Evolutionary conservation across 2,888 invertebrate genomes (phyloP), one percentile per base, ranked within the genome.

Genomic region (Eudasyphora cyanicolor): DNA sequence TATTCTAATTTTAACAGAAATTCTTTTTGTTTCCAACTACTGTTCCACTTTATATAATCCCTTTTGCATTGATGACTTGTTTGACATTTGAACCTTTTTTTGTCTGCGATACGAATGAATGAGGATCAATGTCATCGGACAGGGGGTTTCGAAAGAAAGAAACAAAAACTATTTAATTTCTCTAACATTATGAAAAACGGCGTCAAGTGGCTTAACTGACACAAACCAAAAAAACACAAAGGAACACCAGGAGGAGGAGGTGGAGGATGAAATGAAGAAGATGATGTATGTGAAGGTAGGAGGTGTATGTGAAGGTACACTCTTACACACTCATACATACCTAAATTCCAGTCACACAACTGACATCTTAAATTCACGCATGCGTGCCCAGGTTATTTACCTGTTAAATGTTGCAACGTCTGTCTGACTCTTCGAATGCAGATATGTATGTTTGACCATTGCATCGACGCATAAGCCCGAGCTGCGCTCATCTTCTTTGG

Each of bases 361-460:
- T 84, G 84, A 84, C 84, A 79, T 79, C 78, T 84, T 79, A 79
- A 84, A 84, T 84, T 84, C 81, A 80, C 81, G 78, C 78, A 84
- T 84, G 84, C 84, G 84, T 84, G 81, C 81, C 51, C 84, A 84
- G 84, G 84, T 84, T 84, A 84, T 84, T 84, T 84, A 84, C 84
- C 84, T 80, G 83, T 62, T 80, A 77, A 77, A 78, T 79, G 79
- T 29, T 60, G 60, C 27, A 60, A 57, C 49, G 74, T 74, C 67
- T 7, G 38, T 38, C 12, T 38, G 12, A 32, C 60, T 21, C 8
- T n/a, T n/a, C 27, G 45, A 76, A 79, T 83, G 81, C 84, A 84
- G 84, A 84, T 84, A 77, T n/a, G n/a, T n/a, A n/a, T n/a, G n/a
- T n/a, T n/a, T n/a, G n/a, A n/a, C n/a, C 77, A 80, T 19, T 78